Evolutionary conservation across 2,797 vertebrate genomes (phyloP), one percentile per base, ranked within the genome.

Genomic region (Falco columbarius): DNA sequence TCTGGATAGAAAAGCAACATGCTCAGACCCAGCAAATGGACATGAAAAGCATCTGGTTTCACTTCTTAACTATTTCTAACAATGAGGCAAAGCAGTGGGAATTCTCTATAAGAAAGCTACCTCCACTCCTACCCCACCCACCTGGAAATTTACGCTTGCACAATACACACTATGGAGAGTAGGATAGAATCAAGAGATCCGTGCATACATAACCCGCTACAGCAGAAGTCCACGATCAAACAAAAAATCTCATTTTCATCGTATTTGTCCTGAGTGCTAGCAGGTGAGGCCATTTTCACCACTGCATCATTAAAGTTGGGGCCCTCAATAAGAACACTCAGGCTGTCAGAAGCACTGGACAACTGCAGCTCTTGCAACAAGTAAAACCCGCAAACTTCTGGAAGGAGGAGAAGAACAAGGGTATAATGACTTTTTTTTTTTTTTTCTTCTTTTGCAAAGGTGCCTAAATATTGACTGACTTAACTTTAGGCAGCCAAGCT

Each of bases 251-350:
- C 20, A 5, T 30, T 76, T 86, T 38, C 34, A 38, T 9, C 3
- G 0, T 34, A 13, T 71, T n/a, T 59, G 36, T 70, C 51, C 22
- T 47, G 27, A 23, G 14, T 34, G 24, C 44, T 19, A 72, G 30
- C 22, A 62, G 30, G 20, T 19, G 38, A 77, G 22, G 40, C 23
- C 65, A 42, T 38, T 77, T 83, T 34, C 74, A 75, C 58, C 3
- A 1, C 13, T 8, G 19, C 4, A 5, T 8, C 0, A 0, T 52
- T 63, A 34, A 89, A 71, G 30, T 30, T 4, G 1, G 19, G 16
- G 52, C 17, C 9, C 26, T 61, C 24, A 67, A 2, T 18, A 51
- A 75, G 38, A 71, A 38, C 23, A 49, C 8, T 52, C n/a, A 63
- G 52, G 24, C 63, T 85, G 32, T 26, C 42, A 87, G 47, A 87